phyloP scores from a whole-genome alignment of 2,797 vertebrate genomes.

The Acanthiza pusilla region DNA sequence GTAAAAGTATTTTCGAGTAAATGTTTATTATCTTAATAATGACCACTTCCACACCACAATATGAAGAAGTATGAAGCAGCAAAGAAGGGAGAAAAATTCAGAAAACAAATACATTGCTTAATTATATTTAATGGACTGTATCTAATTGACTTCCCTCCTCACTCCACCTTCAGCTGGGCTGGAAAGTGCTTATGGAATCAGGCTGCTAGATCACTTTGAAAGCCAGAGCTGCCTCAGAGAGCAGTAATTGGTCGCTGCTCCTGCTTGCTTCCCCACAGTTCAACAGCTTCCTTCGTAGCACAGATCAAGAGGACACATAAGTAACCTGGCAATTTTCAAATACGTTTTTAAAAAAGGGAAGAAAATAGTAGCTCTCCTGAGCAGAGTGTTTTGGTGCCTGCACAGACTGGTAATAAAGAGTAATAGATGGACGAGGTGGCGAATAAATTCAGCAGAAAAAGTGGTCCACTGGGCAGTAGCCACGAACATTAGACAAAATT shows the following conservation, averaged over 20 bases:
- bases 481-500: background rate
- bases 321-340: background rate
- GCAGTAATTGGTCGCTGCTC: background rate
- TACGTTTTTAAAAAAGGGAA: background rate
- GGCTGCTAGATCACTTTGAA: background rate
- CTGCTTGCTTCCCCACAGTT: background rate
- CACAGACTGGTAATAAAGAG: background rate
- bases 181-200: background rate
- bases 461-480: background rate
- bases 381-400: background rate
- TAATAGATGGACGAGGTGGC: background rate
- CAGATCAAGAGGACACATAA: background rate
- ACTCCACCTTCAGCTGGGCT: background rate
- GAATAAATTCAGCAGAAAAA: background rate
- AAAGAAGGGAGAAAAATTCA: background rate
- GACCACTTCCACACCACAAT: background rate
- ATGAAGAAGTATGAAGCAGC: background rate
- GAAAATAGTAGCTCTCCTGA: background rate
- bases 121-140: background rate
- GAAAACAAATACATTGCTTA: background rate
- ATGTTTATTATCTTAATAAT: background rate
- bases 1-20: background rate
- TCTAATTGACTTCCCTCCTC: background rate
- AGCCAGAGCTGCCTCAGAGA: background rate
- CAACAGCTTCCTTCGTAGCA: background rate